phyloP scores from a whole-genome alignment of 2,888 invertebrate species.

The Actias luna region DNA sequence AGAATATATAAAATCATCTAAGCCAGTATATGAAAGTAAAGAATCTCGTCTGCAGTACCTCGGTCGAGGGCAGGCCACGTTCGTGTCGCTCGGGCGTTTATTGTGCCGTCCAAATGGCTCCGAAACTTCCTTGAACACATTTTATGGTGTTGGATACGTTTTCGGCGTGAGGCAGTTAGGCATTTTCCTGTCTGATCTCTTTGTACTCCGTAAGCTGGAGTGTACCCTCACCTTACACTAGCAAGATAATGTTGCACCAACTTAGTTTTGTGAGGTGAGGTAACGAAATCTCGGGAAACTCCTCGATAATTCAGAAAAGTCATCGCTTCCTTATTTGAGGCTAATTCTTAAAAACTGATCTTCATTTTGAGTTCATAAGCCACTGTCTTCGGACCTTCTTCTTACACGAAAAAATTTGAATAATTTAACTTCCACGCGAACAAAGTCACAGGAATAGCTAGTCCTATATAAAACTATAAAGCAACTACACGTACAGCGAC shows the following conservation, averaged over 20 bases:
- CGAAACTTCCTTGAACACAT: slow-evolving; percentile 12
- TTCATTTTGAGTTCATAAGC: too few relatives aligned
- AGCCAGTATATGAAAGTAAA: background rate
- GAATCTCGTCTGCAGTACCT: background rate
- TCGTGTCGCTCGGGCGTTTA: slow-evolving; percentile 2
- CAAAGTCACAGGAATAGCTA: too few relatives aligned
- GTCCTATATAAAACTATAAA: too few relatives aligned
- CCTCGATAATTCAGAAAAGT: too few relatives aligned
- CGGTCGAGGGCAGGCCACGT: background rate
- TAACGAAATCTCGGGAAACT: too few relatives aligned
- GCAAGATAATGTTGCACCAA: background rate
- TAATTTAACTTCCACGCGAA: too few relatives aligned
- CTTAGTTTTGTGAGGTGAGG: background rate
- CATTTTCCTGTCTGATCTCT: background rate
- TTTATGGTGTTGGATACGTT: slow-evolving; percentile 3
- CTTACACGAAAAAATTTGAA: too few relatives aligned
- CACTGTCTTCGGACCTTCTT: too few relatives aligned
- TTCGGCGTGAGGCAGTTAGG: background rate
- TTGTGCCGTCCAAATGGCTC: slow-evolving; percentile 4
- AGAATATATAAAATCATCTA: background rate
- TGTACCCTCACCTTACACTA: background rate
- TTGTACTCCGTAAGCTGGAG: background rate
- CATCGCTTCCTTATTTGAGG: too few relatives aligned
- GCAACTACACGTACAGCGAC: too few relatives aligned
- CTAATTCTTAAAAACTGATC: too few relatives aligned